A percentile compares a stretch with the other conserved stretches of the same genome.
Evolutionary conservation across 2,797 vertebrate species (phyloP).

Genomic region (Phataginus tetradactyla): DNA sequence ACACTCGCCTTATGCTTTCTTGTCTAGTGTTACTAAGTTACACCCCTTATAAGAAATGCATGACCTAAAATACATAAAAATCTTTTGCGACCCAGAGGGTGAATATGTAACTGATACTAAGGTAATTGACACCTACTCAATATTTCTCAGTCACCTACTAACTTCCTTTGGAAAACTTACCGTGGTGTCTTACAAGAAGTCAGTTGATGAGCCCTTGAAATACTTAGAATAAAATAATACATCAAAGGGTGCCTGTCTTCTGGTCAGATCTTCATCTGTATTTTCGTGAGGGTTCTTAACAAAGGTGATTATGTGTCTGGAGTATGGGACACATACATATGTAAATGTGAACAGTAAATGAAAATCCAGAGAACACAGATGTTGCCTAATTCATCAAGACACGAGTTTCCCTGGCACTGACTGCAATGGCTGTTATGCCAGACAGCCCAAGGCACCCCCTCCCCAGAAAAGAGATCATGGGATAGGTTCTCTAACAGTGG

Average conservation of each 20-base stretch:
- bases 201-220: background rate
- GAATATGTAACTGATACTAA: background rate
- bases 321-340: too few species aligned
- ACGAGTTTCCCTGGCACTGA: background rate
- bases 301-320: background rate
- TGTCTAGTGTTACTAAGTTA: conserved; percentile 51
- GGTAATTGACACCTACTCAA: background rate
- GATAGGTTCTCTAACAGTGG: background rate
- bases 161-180: conserved; percentile 13
- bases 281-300: background rate
- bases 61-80: conserved; percentile 13
- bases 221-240: background rate
- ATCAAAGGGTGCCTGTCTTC: background rate
- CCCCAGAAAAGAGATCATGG: background rate
- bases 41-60: conserved; percentile 6
- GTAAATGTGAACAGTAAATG: background rate
- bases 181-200: background rate
- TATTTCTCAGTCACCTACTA: conserved; percentile 14
- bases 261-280: background rate
- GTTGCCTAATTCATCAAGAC: background rate
- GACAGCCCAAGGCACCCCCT: background rate
- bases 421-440: accelerated
- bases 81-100: background rate
- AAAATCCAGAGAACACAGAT: background rate
- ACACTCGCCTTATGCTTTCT: background rate